Evolutionary conservation across 1,140 invertebrate genomes (phyloP), one percentile per base, ranked within the genome.

Genomic region (Andrena cerasifolii): DNA sequence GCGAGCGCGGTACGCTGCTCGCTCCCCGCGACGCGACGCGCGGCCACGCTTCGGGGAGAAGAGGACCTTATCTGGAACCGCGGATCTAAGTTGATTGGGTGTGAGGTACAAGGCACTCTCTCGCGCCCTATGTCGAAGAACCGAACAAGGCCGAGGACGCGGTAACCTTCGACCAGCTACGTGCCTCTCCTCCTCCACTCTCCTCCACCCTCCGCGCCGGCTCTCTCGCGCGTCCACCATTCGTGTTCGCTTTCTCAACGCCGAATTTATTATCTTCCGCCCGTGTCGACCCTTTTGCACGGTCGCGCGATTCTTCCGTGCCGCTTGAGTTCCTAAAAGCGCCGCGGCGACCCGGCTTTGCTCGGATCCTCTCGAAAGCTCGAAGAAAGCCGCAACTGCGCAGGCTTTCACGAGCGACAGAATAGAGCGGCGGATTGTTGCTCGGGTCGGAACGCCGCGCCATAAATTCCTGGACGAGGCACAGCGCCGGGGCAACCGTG

Each of bases 41-140:
- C 56, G 33, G n/a, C n/a, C n/a, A 24, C 16, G 26, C 54, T 36
- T 47, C 65, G 62, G 43, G 28, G 67, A 63, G 63, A 51, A 24
- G 62, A 83, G 78, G 18, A 47, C 67, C 87, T 91, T 91, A 91
- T 91, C 90, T 90, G 85, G 83, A 87, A 81, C 84, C 86, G 83
- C 88, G 85, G 87, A 92, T 92, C 90, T 90, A 85, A 88, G 84
- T 90, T 91, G 91, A 92, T 92, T 91, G 89, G 91, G 91, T 91
- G 91, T 86, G 89, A 91, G 89, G 88, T 92, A 92, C 91, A 91
- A 91, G 89, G 73, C 85, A 87, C 85, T 89, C 85, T 85, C 87
- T 90, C 88, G 87, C 90, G 86, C 89, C 80, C 84, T 76, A 74
- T 72, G 83, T 82, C 80, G 66, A 72, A 84, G 79, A 80, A 63